These are phyloP conservation scores for Pyrocoelia pectoralis DNA, from an alignment of 2,888 invertebrate genomes.

Conservation along the genomic window DNA sequence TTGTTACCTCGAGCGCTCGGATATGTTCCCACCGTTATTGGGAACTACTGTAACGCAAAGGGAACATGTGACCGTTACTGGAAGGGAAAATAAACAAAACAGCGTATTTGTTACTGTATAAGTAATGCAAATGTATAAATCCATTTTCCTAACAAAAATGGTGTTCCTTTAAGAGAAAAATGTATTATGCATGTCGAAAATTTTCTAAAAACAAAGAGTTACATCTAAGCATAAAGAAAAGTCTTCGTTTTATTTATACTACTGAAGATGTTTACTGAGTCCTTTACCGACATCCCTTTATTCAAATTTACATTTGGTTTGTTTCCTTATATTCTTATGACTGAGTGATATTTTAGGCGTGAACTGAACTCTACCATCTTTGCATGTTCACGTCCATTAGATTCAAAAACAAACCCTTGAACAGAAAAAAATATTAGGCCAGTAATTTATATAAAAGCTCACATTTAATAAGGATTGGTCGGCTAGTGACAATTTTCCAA, in stretches of 20 bases:
- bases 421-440: background rate
- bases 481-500: no score
- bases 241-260: background rate
- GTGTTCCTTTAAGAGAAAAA: background rate
- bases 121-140: no score
- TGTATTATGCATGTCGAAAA: background rate
- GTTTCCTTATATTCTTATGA: conserved; percentile 6
- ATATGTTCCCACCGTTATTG: no score
- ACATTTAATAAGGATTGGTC: no score
- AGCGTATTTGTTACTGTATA: no score
- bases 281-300: background rate
- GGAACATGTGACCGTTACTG: no score
- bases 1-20: no score
- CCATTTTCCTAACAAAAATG: no score
- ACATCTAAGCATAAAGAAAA: conserved; percentile 1
- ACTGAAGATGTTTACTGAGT: background rate
- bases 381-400: conserved; percentile 1
- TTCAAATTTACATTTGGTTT: conserved; percentile 7
- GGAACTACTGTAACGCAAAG: no score
- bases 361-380: background rate
- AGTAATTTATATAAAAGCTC: no score
- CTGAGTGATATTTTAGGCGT: conserved; percentile 8
- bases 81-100: no score
- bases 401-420: background rate
- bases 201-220: background rate